Percentiles rank a stretch among this genome's conserved stretches.
Conservation (phyloP, 2,797 vertebrate genomes). For the Numenius phaeopus region DNA sequence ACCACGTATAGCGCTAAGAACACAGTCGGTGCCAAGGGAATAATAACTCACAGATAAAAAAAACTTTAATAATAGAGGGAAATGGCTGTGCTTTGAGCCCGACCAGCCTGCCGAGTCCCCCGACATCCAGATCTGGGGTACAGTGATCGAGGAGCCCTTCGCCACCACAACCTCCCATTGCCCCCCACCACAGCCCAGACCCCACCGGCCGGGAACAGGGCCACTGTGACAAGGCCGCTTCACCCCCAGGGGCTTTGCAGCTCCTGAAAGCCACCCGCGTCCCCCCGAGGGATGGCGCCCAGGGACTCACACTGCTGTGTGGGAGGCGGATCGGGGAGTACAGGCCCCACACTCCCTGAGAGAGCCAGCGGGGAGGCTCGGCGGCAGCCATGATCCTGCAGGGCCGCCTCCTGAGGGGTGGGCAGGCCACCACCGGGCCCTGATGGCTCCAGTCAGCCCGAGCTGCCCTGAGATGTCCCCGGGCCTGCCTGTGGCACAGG, state of each 20-base stretch:
- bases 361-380: not conserved
- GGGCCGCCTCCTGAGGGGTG: not conserved
- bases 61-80: not conserved
- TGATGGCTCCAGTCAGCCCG: not conserved
- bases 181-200: rapidly evolving
- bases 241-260: rapidly evolving
- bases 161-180: rapidly evolving
- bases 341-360: not conserved
- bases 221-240: not conserved
- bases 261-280: not conserved
- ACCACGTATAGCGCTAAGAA: not conserved
- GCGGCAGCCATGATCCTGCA: no score
- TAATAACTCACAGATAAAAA: not conserved
- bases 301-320: rapidly evolving
- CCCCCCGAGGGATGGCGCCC: rapidly evolving
- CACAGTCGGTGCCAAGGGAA: not conserved
- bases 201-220: rapidly evolving
- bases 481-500: not conserved
- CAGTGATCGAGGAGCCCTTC: rapidly evolving
- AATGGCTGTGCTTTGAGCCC: not conserved
- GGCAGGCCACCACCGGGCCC: not conserved
- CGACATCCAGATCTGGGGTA: not conserved
- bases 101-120: not conserved
- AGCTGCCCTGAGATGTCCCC: not conserved
- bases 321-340: not conserved